Base-by-base conservation (phyloP, 2,113 vertebrate species). In the Apistogramma diplotaenia region DNA sequence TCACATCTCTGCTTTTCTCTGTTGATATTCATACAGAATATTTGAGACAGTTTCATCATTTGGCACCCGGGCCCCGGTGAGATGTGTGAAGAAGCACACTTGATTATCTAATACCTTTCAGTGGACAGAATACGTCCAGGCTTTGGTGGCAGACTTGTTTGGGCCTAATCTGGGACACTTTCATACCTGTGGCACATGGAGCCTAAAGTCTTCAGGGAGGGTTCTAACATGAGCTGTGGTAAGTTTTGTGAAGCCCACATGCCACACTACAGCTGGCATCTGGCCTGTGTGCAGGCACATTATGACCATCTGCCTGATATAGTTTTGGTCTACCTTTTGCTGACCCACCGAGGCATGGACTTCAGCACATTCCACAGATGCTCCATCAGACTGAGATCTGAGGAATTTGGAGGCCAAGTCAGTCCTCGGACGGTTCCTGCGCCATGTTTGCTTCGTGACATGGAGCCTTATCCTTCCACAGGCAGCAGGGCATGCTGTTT, bases 181-280 rank as follows among this genome's bases (percentile, higher is more conserved):
- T n/a, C n/a, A n/a, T n/a, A n/a, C n/a, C n/a, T n/a, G n/a, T n/a
- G n/a, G n/a, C n/a, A n/a, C n/a, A n/a, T 11, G n/a, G 10, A 12
- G 9, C n/a, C n/a, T 5, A 25, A 56, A 23, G 1, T 29, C 13
- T 8, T 31, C 21, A 46, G 18, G 49, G 6, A 19, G 18, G 18
- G 6, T n/a, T 0, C n/a, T 23, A 0, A 19, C 62, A 27, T 0
- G 15, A 18, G 62, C 25, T 5, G 8, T 65, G 21, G 60, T 0
- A 65, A 1, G 35, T 10, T 40, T 23, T 5, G 7, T 65, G 60
- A 2, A 21, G 60, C 13, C 35, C 21, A 65, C n/a, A 43, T 65
- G 21, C 1, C 21, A 10, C 0, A 8, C 10, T 10, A n/a, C 19
- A 25, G 11, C 60, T 23, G 33, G 6, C 33, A n/a, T 37, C 33